Evolutionary conservation across 2,113 vertebrate genomes (phyloP).

Genomic region (Anolis sagrei): DNA sequence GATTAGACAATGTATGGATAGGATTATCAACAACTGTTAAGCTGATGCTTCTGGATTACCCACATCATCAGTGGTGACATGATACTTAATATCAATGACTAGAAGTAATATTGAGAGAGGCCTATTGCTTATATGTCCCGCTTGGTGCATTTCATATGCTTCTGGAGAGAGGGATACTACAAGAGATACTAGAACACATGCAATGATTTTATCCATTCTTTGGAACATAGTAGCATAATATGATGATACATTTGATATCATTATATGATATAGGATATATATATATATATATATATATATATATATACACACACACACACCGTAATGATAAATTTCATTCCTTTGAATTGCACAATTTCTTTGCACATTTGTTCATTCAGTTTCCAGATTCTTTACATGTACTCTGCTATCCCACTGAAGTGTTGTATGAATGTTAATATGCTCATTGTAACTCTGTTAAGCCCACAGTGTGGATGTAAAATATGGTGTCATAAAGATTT

Average conservation of each 20-base stretch:
- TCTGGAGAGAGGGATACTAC: not conserved
- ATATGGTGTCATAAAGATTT: constrained; percentile 42
- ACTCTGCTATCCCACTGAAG: not conserved
- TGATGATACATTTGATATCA: too few species aligned
- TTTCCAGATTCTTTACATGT: too few species aligned
- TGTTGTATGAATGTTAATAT: not conserved
- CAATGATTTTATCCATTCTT: not conserved
- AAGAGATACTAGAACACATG: not conserved
- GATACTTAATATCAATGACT: not conserved
- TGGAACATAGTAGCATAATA: too few species aligned
- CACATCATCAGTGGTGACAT: not conserved
- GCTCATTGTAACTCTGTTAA: too few species aligned
- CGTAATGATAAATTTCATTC: too few species aligned
- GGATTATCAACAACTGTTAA: not conserved
- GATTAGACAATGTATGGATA: not conserved
- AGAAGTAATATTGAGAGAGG: not conserved
- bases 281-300: too few species aligned
- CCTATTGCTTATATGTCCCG: not conserved
- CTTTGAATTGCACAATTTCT: too few species aligned
- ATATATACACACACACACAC: too few species aligned
- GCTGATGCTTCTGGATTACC: not conserved
- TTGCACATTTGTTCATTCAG: too few species aligned
- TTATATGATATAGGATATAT: too few species aligned
- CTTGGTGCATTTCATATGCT: not conserved
- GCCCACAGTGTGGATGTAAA: constrained; percentile 15